Evolutionary conservation across 53 echinoderm and acorn worm species (phyloP).

Genomic region (Antedon mediterranea): DNA sequence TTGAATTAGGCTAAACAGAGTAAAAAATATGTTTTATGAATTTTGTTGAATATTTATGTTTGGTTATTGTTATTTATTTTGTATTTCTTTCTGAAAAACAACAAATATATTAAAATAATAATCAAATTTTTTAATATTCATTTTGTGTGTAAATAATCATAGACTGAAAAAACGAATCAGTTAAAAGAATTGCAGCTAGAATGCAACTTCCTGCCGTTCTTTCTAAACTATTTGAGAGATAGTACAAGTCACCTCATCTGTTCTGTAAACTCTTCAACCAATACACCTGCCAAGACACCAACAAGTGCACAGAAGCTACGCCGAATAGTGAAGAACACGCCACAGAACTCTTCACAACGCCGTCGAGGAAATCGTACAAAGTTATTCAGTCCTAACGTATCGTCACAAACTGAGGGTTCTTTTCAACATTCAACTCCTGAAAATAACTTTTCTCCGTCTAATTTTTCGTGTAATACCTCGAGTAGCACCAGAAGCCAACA

Average conservation of each 20-base stretch:
- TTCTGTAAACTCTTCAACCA: slow-evolving; percentile 36
- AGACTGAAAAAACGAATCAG: neutral
- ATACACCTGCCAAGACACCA: slow-evolving; percentile 73
- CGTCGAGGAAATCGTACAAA: slow-evolving; percentile 42
- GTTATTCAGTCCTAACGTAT: slow-evolving; percentile 34
- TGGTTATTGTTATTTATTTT: no score
- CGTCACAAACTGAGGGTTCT: neutral
- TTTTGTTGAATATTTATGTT: no score
- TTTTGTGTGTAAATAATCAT: no score
- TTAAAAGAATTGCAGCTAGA: slow-evolving; percentile 1
- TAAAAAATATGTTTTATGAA: no score
- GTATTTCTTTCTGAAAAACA: no score
- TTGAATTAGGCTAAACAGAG: no score
- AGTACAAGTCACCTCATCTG: slow-evolving; percentile 64
- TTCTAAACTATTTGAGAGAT: slow-evolving; percentile 70
- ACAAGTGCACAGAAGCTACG: slow-evolving; percentile 45
- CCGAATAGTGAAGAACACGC: slow-evolving; percentile 11
- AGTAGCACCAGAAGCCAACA: neutral
- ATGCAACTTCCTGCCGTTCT: slow-evolving; percentile 63
- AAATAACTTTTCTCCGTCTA: neutral
- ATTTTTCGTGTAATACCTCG: neutral
- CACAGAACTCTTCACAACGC: neutral
- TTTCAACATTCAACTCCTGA: neutral
- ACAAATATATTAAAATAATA: no score
- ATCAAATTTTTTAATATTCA: no score